A percentile compares a stretch with the other conserved stretches of the same genome.
Evolutionary conservation across 2,113 vertebrate species (phyloP).

Genomic region (Neolamprologus falcicula): DNA sequence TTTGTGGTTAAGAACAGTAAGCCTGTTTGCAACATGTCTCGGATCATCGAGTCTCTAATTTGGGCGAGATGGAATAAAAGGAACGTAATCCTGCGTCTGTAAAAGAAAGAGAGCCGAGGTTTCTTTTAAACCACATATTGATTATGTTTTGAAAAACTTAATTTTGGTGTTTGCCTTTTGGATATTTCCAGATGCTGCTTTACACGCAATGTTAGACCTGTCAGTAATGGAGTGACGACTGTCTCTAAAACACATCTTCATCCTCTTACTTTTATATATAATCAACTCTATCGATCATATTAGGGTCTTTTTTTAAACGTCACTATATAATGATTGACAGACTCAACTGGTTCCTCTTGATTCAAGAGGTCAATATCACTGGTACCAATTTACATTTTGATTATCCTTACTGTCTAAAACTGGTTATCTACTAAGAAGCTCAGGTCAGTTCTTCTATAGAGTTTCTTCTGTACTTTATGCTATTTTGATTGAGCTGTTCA

Average conservation of each 20-base stretch:
- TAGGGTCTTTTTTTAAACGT: neutral
- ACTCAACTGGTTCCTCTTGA: neutral
- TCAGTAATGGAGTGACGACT: neutral
- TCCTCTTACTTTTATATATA: neutral
- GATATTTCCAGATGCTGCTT: neutral
- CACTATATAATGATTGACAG: neutral
- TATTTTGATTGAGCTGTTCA: neutral
- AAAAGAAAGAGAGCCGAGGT: accelerated
- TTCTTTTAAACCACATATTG: neutral
- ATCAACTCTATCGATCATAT: neutral
- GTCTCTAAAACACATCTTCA: neutral
- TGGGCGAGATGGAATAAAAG: neutral
- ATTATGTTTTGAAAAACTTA: neutral
- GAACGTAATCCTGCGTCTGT: neutral
- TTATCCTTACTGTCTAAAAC: neutral
- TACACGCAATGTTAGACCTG: neutral
- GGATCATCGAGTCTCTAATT: neutral
- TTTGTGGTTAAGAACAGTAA: neutral
- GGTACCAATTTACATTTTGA: neutral
- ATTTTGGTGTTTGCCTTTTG: neutral
- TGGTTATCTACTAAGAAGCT: neutral
- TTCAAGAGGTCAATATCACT: neutral
- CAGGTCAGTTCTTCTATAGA: neutral
- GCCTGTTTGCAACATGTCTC: neutral
- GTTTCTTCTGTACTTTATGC: neutral